Evolutionary conservation across 2,888 invertebrate genomes (phyloP).

Genomic region (Sarcophaga subvicina): DNA sequence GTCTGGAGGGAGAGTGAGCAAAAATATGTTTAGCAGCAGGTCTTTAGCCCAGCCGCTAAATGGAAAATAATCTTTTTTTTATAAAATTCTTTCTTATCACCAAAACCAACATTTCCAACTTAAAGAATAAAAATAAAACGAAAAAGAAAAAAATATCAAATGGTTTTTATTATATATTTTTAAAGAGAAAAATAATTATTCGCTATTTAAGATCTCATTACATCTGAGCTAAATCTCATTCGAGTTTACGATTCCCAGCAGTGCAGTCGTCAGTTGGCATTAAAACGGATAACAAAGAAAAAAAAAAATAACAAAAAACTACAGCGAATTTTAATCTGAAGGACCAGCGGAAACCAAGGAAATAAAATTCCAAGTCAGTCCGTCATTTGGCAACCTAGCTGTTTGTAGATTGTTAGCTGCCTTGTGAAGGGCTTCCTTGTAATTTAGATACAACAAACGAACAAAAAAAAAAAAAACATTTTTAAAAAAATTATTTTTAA

Average conservation of each 20-base stretch:
- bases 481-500: neutral
- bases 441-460: slow-evolving; percentile 72
- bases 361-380: slow-evolving; percentile 78
- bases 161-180: neutral
- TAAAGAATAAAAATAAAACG: slow-evolving; percentile 51
- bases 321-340: slow-evolving; percentile 22
- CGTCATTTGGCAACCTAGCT: slow-evolving; percentile 81
- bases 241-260: slow-evolving; percentile 40
- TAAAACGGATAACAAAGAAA: neutral
- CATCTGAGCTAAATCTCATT: slow-evolving; percentile 55
- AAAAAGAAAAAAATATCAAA: neutral
- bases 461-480: neutral
- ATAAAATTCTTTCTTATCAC: slow-evolving; percentile 4
- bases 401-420: slow-evolving; percentile 80
- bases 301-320: neutral
- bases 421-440: slow-evolving; percentile 82
- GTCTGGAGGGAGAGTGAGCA: slow-evolving; percentile 43
- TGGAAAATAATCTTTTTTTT: neutral
- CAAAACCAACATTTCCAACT: slow-evolving; percentile 43
- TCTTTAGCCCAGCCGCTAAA: slow-evolving; percentile 57
- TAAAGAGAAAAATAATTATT: slow-evolving; percentile 41
- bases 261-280: slow-evolving; percentile 4
- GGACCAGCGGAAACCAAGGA: slow-evolving; percentile 5
- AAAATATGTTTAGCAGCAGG: slow-evolving; percentile 52
- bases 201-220: slow-evolving; percentile 64